phyloP scores from a whole-genome alignment of 2,797 vertebrate species.

The Bryconaethiops microstoma region DNA sequence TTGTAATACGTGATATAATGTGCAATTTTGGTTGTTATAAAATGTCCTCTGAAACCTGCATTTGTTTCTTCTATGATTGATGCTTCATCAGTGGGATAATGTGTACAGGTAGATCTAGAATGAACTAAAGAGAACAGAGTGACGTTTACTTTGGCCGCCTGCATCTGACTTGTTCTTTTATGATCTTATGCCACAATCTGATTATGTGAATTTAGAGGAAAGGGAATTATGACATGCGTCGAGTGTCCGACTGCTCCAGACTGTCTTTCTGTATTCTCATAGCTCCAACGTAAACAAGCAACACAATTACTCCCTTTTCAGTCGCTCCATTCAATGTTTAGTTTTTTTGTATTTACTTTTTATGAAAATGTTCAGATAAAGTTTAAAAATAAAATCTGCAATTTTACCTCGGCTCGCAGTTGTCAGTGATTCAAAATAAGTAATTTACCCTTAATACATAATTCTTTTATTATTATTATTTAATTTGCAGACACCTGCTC shows the following conservation, averaged over 20 bases:
- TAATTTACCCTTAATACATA: no score
- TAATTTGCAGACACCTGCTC: not conserved
- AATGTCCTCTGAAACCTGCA: constrained; percentile 10
- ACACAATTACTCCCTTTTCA: constrained; percentile 37
- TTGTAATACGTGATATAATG: constrained; percentile 36
- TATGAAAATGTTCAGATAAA: constrained; percentile 57
- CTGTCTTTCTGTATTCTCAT: constrained; percentile 34
- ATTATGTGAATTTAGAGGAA: constrained; percentile 37
- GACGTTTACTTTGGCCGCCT: constrained; percentile 40
- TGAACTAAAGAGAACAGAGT: not conserved
- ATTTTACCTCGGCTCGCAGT: not conserved
- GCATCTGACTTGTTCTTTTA: constrained; percentile 24
- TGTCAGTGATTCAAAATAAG: not conserved
- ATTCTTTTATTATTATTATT: no score
- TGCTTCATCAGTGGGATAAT: not conserved
- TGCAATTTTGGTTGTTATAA: constrained; percentile 16
- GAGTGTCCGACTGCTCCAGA: constrained; percentile 15
- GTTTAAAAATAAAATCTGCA: constrained; percentile 39
- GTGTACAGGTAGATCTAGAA: constrained; percentile 13
- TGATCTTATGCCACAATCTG: constrained; percentile 27
- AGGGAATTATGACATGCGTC: constrained; percentile 49
- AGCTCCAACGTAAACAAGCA: constrained; percentile 31
- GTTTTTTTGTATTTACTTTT: constrained; percentile 48
- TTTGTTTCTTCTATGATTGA: constrained; percentile 3
- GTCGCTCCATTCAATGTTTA: constrained; percentile 33